Conservation (phyloP, 2,113 vertebrate species). For the Chloropsis hardwickii region DNA sequence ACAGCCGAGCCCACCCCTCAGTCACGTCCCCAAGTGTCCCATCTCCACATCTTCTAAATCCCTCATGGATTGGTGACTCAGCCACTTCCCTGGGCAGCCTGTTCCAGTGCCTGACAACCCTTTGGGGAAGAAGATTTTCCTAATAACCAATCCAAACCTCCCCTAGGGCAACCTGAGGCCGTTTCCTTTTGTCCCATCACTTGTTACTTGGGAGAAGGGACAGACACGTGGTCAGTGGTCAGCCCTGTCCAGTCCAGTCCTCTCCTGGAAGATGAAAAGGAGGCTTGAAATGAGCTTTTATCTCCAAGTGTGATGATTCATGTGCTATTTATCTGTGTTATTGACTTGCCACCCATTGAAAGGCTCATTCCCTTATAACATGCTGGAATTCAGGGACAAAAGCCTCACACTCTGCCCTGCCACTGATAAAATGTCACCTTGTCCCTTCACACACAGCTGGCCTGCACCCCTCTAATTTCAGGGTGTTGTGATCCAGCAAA, state of each 20-base stretch:
- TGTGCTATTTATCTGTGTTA: neutral
- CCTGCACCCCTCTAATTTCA: neutral
- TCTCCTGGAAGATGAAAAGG: neutral
- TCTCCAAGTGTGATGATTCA: neutral
- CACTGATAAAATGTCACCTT: neutral
- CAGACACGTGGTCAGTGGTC: neutral
- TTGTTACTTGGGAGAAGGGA: neutral
- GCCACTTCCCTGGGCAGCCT: neutral
- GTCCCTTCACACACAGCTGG: neutral
- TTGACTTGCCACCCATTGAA: neutral
- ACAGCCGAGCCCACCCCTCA: neutral
- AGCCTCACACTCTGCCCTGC: neutral
- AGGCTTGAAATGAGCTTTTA: neutral
- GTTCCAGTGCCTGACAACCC: no score
- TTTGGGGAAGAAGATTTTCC: neutral
- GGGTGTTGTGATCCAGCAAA: neutral
- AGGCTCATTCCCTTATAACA: neutral
- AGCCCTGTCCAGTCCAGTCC: accelerated
- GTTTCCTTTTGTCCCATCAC: neutral
- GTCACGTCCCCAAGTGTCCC: accelerated
- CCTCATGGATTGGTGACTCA: neutral
- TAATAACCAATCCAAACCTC: neutral
- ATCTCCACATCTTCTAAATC: neutral
- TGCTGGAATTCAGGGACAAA: neutral
- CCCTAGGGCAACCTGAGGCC: neutral